These are phyloP conservation scores for Noctilio leporinus DNA, from an alignment of 2,113 vertebrate genomes.

Conservation along the genomic window DNA sequence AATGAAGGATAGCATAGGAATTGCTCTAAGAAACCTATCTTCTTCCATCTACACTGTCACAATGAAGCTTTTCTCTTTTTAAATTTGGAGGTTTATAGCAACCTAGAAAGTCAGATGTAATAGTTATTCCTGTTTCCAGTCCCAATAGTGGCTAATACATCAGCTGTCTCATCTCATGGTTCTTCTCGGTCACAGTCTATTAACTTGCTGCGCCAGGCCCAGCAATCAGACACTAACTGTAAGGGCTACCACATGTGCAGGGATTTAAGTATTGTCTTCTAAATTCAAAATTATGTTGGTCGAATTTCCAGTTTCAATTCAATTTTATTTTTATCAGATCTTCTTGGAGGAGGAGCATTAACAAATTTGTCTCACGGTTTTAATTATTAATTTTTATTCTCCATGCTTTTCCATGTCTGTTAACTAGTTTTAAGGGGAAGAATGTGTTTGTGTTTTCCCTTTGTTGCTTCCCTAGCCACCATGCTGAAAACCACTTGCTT, in stretches of 20 bases:
- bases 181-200: neutral
- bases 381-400: conserved; percentile 14
- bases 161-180: neutral
- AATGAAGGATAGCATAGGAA: neutral
- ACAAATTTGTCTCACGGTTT: neutral
- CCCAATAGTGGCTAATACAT: neutral
- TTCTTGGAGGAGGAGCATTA: neutral
- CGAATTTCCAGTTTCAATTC: neutral
- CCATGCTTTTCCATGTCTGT: neutral
- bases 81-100: neutral
- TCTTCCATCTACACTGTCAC: neutral
- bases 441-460: neutral
- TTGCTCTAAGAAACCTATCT: neutral
- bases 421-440: neutral
- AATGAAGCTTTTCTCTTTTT: neutral
- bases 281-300: neutral
- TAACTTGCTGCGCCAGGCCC: neutral
- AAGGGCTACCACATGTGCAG: neutral
- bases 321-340: conserved; percentile 16
- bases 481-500: neutral
- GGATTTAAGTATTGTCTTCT: neutral
- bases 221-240: neutral
- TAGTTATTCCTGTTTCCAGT: neutral
- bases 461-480: neutral
- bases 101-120: neutral